Evolutionary conservation across 2,888 invertebrate genomes (phyloP).

Genomic region (Formica aserva): DNA sequence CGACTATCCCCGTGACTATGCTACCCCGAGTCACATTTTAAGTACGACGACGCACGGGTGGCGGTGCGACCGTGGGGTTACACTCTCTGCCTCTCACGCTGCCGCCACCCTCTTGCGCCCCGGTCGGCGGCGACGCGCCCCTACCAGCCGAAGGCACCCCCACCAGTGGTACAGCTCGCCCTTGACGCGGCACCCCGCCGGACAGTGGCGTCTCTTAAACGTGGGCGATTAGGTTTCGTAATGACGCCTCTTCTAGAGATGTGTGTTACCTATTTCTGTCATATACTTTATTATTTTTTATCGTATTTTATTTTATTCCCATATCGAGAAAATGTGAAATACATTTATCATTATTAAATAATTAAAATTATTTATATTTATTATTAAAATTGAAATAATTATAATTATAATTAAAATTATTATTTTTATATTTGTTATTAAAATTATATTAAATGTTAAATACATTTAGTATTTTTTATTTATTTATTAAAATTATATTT

Average conservation of each 20-base stretch:
- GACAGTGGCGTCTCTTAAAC: constrained; percentile 48
- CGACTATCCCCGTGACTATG: constrained; percentile 71
- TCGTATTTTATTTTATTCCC: neutral
- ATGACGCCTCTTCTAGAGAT: neutral
- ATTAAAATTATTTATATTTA: neutral
- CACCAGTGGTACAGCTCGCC: constrained; percentile 38
- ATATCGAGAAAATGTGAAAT: neutral
- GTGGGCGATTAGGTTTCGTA: constrained; percentile 6
- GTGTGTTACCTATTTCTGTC: neutral
- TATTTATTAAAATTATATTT: neutral
- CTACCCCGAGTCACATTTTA: constrained; percentile 82
- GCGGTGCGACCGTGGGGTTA: constrained; percentile 77
- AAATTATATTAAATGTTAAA: neutral
- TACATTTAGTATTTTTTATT: neutral
- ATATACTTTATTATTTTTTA: neutral
- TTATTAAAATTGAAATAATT: too few species aligned
- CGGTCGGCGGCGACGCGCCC: constrained; percentile 46
- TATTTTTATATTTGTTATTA: neutral
- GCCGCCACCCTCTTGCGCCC: constrained; percentile 50
- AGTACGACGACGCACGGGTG: constrained; percentile 76
- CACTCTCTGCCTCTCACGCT: constrained; percentile 66
- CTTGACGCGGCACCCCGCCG: constrained; percentile 32
- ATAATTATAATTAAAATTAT: too few species aligned
- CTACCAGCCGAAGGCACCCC: constrained; percentile 47
- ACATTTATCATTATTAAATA: neutral